Evolutionary conservation across 2,113 vertebrate genomes (phyloP).

Genomic region (Camelus bactrianus): DNA sequence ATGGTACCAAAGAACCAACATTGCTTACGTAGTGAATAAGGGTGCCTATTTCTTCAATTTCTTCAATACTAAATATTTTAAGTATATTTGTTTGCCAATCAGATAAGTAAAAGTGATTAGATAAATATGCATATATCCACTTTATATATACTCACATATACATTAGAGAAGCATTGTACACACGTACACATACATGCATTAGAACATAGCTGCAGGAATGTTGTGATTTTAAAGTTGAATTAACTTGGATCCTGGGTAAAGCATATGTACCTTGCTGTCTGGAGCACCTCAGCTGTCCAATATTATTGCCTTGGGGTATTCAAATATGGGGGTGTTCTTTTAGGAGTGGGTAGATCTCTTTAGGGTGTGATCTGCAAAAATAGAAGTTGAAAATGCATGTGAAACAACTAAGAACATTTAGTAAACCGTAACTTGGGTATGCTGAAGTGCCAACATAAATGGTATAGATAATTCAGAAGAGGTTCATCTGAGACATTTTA

Average conservation of each 20-base stretch:
- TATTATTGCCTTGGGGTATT: background rate
- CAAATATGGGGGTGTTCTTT: background rate
- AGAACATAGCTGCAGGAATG: background rate
- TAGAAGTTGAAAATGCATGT: background rate
- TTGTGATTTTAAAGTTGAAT: background rate
- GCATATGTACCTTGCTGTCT: background rate
- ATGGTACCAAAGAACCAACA: background rate
- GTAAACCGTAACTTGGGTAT: background rate
- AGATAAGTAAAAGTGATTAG: constrained; percentile 22
- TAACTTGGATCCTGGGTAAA: constrained; percentile 6
- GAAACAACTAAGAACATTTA: constrained; percentile 16
- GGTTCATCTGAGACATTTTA: background rate
- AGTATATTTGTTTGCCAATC: background rate
- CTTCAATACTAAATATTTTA: background rate
- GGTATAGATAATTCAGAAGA: background rate
- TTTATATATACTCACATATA: background rate
- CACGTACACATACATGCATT: background rate
- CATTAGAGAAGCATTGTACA: background rate
- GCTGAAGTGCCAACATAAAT: background rate
- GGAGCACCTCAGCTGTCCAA: background rate
- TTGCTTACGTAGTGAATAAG: background rate
- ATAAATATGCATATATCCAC: background rate
- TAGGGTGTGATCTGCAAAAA: constrained; percentile 2
- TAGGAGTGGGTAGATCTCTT: background rate
- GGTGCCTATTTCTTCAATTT: background rate